These are phyloP conservation scores for Pleuronectes platessa DNA, from an alignment of 2,113 vertebrate genomes.

Conservation along the genomic window DNA sequence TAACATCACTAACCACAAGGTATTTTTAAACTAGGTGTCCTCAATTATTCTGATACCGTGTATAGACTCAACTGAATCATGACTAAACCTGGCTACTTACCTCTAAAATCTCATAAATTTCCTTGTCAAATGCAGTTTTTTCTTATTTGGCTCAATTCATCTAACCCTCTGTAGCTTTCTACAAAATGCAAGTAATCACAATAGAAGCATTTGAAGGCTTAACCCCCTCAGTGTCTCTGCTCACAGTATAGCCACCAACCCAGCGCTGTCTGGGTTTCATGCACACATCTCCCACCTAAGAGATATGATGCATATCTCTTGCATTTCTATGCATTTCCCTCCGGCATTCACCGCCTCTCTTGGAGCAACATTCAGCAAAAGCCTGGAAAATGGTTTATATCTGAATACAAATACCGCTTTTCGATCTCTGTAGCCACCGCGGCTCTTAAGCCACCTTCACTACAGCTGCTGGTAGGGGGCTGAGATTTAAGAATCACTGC, in stretches of 20 bases:
- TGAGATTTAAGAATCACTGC: slow-evolving; percentile 23
- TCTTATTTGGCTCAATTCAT: background rate
- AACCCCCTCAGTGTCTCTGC: background rate
- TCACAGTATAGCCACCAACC: background rate
- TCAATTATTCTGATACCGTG: background rate
- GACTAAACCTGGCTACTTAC: background rate
- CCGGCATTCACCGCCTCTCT: slow-evolving; percentile 32
- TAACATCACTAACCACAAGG: background rate
- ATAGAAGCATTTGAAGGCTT: background rate
- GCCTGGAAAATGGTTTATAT: slow-evolving; percentile 24
- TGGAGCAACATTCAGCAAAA: slow-evolving; percentile 34
- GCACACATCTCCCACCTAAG: background rate
- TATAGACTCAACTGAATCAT: background rate
- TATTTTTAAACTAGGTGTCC: background rate
- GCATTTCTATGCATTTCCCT: slow-evolving; percentile 31
- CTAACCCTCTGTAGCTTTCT: slow-evolving; percentile 12
- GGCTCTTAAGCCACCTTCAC: slow-evolving; percentile 10
- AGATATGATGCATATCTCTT: slow-evolving; percentile 33
- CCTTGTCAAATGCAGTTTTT: background rate
- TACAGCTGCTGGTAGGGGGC: slow-evolving; percentile 18
- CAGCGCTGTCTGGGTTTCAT: slow-evolving; percentile 19
- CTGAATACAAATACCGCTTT: slow-evolving; percentile 49
- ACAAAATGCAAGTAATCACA: slow-evolving; percentile 14
- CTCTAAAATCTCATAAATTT: slow-evolving; percentile 9
- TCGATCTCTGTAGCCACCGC: slow-evolving; percentile 8